Conservation (phyloP, 2,888 invertebrate species). For the Blastobasis adustella region DNA sequence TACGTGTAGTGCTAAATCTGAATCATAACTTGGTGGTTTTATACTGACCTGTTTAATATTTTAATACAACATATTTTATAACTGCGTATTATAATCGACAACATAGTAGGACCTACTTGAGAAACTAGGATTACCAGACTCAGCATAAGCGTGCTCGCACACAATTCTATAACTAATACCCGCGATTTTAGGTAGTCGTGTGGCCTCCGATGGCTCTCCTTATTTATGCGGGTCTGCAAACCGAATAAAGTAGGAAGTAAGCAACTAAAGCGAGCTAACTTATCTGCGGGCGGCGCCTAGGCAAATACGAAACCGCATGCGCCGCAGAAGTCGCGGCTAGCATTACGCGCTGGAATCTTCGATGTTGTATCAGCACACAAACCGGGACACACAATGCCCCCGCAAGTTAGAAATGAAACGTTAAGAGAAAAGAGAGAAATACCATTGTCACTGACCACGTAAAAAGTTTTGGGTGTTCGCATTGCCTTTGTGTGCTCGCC, state of each 20-base stretch:
- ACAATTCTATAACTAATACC: background rate
- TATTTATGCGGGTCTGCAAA: slow-evolving; percentile 67
- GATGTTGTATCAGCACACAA: slow-evolving; percentile 27
- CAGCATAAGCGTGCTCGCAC: too few relatives aligned
- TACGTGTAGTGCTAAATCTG: slow-evolving; percentile 45
- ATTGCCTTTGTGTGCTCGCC: slow-evolving; percentile 65
- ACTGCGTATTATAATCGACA: too few relatives aligned
- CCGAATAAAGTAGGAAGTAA: slow-evolving; percentile 56
- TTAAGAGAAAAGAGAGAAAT: slow-evolving; percentile 64
- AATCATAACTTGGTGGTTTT: too few relatives aligned
- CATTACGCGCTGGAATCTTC: slow-evolving; percentile 24
- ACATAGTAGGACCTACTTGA: too few relatives aligned
- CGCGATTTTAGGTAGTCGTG: slow-evolving; percentile 31
- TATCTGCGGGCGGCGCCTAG: slow-evolving; percentile 59
- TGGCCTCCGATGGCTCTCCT: slow-evolving; percentile 35
- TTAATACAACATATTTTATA: too few relatives aligned
- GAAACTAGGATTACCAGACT: too few relatives aligned
- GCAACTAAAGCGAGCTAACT: slow-evolving; percentile 47
- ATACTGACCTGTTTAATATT: too few relatives aligned
- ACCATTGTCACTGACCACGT: slow-evolving; percentile 70
- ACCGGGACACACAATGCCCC: slow-evolving; percentile 45
- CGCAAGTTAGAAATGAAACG: slow-evolving; percentile 57
- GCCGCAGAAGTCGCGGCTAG: background rate
- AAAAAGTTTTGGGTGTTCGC: slow-evolving; percentile 70
- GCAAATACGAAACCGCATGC: slow-evolving; percentile 33